Conservation (phyloP, 35 echinoderm and acorn worm species). For the Strongylocentrotus purpuratus region DNA sequence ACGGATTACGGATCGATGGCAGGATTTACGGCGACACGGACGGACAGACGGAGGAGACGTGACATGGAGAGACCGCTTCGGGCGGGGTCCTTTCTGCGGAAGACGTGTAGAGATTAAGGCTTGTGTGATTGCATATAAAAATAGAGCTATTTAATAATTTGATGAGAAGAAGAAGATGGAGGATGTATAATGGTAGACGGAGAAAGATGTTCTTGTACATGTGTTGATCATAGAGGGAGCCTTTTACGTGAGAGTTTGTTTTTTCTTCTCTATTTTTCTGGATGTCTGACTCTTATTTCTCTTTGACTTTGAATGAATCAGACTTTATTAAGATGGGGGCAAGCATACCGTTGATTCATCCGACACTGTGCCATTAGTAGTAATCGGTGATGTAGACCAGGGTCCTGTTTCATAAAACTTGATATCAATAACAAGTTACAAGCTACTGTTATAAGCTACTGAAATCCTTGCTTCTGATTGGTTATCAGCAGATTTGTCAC, state of each 20-base stretch:
- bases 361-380: too few relatives aligned
- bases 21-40: not conserved
- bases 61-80: not conserved
- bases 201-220: not conserved
- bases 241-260: not conserved
- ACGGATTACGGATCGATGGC: not conserved
- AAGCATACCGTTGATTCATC: not conserved
- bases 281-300: not conserved
- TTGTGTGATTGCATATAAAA: conserved; percentile 19
- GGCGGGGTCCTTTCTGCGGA: not conserved
- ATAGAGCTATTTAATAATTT: conserved; percentile 20
- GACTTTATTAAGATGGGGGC: not conserved
- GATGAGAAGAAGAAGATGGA: not conserved
- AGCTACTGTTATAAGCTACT: too few relatives aligned
- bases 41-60: not conserved
- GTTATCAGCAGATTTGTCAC: too few relatives aligned
- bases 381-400: too few relatives aligned
- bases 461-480: too few relatives aligned
- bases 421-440: too few relatives aligned
- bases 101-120: not conserved
- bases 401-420: too few relatives aligned
- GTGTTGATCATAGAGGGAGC: not conserved
- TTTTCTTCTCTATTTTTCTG: not conserved
- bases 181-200: not conserved
- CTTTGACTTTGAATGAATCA: not conserved